phyloP scores from a whole-genome alignment of 2,797 vertebrate genomes.

The Allobates femoralis region DNA sequence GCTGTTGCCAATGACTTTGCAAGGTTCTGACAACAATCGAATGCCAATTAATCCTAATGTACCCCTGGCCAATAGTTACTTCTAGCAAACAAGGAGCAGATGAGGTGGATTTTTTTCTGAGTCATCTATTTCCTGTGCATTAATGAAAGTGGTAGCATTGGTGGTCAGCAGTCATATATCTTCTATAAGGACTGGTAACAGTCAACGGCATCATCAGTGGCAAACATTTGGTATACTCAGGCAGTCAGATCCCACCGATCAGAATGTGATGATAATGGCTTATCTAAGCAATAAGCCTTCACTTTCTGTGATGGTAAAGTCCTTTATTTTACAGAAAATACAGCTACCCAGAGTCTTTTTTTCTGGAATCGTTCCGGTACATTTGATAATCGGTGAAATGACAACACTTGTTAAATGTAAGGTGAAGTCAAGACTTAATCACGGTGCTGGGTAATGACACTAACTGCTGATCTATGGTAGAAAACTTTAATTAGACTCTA shows the following conservation, averaged over 20 bases:
- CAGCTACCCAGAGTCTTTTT: background rate
- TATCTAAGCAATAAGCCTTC: background rate
- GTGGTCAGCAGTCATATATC: background rate
- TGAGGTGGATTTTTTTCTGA: background rate
- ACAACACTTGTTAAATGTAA: background rate
- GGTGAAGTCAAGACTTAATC: background rate
- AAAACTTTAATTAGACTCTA: slow-evolving; percentile 1
- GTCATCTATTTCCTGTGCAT: background rate
- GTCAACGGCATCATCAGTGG: background rate
- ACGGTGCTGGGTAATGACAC: background rate
- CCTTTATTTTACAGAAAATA: background rate
- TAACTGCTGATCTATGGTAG: background rate
- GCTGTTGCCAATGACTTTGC: no score
- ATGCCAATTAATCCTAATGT: no score
- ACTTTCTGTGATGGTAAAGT: background rate
- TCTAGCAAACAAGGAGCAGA: background rate
- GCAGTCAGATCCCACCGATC: background rate
- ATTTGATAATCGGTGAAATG: background rate
- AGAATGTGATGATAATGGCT: background rate
- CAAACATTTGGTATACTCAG: no score
- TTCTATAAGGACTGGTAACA: background rate
- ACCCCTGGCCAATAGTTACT: background rate
- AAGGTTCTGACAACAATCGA: no score
- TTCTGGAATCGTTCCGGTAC: background rate
- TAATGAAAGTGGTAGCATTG: background rate